phyloP scores from a whole-genome alignment of 2,113 vertebrate species.

The Pelodiscus sinensis region DNA sequence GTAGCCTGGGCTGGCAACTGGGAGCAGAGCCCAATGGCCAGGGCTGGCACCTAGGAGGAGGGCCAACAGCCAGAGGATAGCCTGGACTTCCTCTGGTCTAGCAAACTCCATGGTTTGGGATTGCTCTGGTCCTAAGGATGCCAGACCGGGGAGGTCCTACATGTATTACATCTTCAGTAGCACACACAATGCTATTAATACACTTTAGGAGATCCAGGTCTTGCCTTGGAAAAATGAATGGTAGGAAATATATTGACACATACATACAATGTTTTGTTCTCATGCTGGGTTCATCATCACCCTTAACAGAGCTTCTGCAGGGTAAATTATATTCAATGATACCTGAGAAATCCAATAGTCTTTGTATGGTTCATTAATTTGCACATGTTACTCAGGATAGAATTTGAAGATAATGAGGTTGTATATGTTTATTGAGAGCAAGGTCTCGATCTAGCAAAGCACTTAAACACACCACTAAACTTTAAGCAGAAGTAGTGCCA shows the following conservation, averaged over 20 bases:
- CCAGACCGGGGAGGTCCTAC: too few relatives aligned
- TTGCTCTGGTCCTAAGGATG: too few relatives aligned
- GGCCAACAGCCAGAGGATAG: too few relatives aligned
- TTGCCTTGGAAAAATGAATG: background rate
- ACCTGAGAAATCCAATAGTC: background rate
- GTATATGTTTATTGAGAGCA: background rate
- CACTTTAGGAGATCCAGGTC: background rate
- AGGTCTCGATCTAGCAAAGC: background rate
- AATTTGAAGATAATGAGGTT: background rate
- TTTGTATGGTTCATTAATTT: background rate
- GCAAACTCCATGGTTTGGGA: too few relatives aligned
- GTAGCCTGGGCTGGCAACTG: too few relatives aligned
- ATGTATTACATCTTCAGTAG: background rate
- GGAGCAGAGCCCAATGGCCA: too few relatives aligned
- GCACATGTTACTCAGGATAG: background rate
- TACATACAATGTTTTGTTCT: background rate
- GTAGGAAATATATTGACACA: background rate
- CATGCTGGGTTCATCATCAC: background rate
- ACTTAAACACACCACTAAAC: background rate
- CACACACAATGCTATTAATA: background rate
- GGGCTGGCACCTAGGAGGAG: too few relatives aligned
- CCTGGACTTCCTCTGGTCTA: too few relatives aligned
- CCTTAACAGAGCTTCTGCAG: background rate
- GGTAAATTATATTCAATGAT: rapidly evolving
- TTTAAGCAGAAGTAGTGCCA: background rate